Conservation (phyloP, 1,140 invertebrate genomes). For the Metopolophium dirhodum region DNA sequence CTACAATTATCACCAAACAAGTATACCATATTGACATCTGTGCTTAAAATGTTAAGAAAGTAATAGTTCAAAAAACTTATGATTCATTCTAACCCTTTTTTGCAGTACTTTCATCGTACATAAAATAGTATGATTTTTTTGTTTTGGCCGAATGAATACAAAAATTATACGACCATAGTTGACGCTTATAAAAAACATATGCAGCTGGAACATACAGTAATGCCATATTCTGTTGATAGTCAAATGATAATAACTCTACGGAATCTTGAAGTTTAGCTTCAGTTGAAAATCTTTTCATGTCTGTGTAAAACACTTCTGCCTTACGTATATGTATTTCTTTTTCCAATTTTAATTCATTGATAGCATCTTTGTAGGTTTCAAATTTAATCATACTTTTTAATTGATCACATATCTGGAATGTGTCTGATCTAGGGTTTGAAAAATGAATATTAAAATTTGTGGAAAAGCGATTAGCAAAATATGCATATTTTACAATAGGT, state of each 20-base stretch:
- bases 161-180: slow-evolving; percentile 25
- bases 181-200: slow-evolving; percentile 5
- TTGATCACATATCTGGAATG: neutral
- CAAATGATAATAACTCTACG: neutral
- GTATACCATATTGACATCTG: neutral
- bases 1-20: neutral
- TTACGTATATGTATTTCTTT: slow-evolving; percentile 6
- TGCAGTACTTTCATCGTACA: neutral
- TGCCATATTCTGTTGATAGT: slow-evolving; percentile 15
- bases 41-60: neutral
- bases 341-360: neutral
- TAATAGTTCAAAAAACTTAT: slow-evolving; percentile 18
- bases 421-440: neutral
- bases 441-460: slow-evolving; percentile 15
- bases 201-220: neutral
- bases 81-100: slow-evolving; percentile 17
- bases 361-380: neutral
- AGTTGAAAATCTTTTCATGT: neutral
- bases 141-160: neutral
- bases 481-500: neutral
- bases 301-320: slow-evolving; percentile 13
- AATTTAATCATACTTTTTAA: neutral
- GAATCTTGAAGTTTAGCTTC: neutral
- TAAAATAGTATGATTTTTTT: neutral
- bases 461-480: neutral